Conservation (phyloP, 2,113 vertebrate genomes). For the Ictalurus furcatus region DNA sequence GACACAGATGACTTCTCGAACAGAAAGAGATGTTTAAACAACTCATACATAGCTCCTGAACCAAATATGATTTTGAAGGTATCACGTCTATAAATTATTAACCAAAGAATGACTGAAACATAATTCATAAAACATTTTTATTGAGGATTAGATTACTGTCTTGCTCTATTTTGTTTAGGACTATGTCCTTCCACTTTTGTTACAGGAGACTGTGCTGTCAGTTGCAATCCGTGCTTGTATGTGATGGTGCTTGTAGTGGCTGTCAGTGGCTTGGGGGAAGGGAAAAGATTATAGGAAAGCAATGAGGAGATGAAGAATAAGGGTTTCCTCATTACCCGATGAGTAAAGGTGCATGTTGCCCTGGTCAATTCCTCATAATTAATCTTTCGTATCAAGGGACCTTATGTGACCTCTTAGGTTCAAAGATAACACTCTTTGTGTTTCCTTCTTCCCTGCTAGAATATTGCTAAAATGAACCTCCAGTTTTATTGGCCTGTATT, state of each 20-base stretch:
- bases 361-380: constrained; percentile 33
- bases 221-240: constrained; percentile 32
- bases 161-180: not conserved
- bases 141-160: not conserved
- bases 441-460: not conserved
- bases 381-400: constrained; percentile 12
- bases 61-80: not conserved
- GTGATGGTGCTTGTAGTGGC: constrained; percentile 16
- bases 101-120: not conserved
- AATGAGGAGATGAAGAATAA: constrained; percentile 15
- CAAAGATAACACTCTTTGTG: constrained; percentile 11
- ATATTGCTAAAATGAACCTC: not conserved
- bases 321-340: constrained; percentile 41
- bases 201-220: not conserved
- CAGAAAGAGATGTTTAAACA: not conserved
- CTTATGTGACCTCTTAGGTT: not conserved
- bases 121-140: not conserved
- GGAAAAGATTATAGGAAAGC: constrained; percentile 37
- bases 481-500: not conserved
- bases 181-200: not conserved
- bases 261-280: constrained; percentile 30
- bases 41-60: not conserved
- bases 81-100: not conserved
- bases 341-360: constrained; percentile 39
- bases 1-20: not conserved